Percentiles rank a stretch among this genome's conserved stretches.
phyloP scores from a whole-genome alignment of 2,888 invertebrate genomes.

The Xanthia togata region DNA sequence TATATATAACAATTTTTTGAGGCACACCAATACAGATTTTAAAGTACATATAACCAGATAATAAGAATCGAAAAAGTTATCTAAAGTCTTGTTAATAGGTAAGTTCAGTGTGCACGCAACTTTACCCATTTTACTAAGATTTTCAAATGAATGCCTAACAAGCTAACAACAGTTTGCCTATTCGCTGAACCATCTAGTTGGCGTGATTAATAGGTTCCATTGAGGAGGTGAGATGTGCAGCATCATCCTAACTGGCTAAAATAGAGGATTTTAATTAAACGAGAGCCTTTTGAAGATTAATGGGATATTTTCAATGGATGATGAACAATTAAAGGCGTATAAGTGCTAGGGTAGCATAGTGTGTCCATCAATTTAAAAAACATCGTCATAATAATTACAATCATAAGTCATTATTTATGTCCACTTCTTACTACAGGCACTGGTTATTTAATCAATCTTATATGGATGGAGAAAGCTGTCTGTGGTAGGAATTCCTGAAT shows the following conservation, averaged over 20 bases:
- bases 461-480: too few species aligned
- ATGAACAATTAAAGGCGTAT: not conserved
- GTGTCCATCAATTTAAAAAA: not conserved
- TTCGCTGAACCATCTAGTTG: slow-evolving; percentile 43
- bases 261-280: slow-evolving; percentile 43
- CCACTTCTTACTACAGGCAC: too few species aligned
- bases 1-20: not conserved
- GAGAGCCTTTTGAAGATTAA: slow-evolving; percentile 34
- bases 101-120: slow-evolving; percentile 41
- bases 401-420: not conserved
- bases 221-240: slow-evolving; percentile 44
- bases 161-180: slow-evolving; percentile 44
- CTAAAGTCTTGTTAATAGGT: not conserved
- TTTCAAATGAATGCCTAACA: slow-evolving; percentile 61
- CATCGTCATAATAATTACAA: not conserved
- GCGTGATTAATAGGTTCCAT: slow-evolving; percentile 70
- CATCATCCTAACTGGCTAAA: slow-evolving; percentile 50
- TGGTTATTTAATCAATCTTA: too few species aligned
- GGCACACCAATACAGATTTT: too few species aligned
- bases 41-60: too few species aligned
- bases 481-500: too few species aligned
- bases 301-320: slow-evolving; percentile 5
- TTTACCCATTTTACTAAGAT: slow-evolving; percentile 54
- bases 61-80: not conserved
- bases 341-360: not conserved